Base-by-base conservation (phyloP, 1,140 invertebrate species). In the Rhopalosiphum padi region DNA sequence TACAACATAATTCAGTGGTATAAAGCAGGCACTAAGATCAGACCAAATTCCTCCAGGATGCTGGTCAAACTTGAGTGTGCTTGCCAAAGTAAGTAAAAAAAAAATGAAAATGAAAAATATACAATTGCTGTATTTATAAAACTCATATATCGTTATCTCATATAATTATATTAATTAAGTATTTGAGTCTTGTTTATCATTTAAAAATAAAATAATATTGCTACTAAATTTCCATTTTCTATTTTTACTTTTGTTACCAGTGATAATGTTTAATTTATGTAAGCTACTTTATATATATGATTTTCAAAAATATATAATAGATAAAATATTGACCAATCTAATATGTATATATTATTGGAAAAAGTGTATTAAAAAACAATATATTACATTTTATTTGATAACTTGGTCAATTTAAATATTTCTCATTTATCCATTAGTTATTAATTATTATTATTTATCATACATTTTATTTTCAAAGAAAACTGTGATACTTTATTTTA, bases 401-500 rank as follows among this genome's bases (percentile, higher is more conserved):
- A 77, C 4, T 68, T 68, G 30, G n/a, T 77, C 30, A 77, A 18
- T 18, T 77, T 77, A 77, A 77, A n/a, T 77, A 77, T 77, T 18
- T 77, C n/a, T 41, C 43, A 46, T n/a, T 87, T 87, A 21, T 87
- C 25, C 30, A 35, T 87, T 21, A 87, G 35, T 48, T 48, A n/a
- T 77, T n/a, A n/a, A 87, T 87, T 87, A 46, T 86, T 53, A 60
- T 60, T 60, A n/a, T 68, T 53, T 60, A 55, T 90, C 35, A 35
- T 90, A 60, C 2, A 90, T 90, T 90, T 55, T 55, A 90, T 90
- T 41, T 68, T 90, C 89, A 90, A 90, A 90, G 89, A 90, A 68
- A 23, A 37, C 89, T 90, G 89, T 90, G 89, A 90, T 90, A 90
- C 53, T 90, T 90, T 41, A 43, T 37, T 85, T 85, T 85, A 90